phyloP scores from a whole-genome alignment of 1,140 invertebrate species.

The Metaphire vulgaris region DNA sequence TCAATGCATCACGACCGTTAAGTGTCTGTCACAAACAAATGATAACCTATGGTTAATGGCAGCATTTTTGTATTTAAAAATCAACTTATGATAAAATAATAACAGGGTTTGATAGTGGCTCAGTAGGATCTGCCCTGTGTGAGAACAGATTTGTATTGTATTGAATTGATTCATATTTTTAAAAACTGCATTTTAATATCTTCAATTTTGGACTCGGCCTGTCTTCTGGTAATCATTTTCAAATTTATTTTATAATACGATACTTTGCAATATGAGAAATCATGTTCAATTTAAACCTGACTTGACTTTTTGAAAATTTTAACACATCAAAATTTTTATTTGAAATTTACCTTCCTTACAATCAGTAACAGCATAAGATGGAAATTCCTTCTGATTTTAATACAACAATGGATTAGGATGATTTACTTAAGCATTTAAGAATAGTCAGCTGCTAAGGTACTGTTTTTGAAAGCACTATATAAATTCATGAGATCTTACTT shows the following conservation, averaged over 20 bases:
- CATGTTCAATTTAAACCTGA: too few species aligned
- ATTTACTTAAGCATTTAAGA: too few species aligned
- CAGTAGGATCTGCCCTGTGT: too few species aligned
- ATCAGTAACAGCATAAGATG: too few species aligned
- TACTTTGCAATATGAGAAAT: too few species aligned
- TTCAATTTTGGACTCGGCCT: not conserved
- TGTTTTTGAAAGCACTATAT: not conserved
- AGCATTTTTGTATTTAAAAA: not conserved
- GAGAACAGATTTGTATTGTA: constrained; percentile 1
- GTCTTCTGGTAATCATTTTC: not conserved
- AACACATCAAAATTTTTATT: too few species aligned
- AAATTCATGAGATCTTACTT: not conserved
- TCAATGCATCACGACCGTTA: constrained; percentile 20
- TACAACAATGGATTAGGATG: too few species aligned
- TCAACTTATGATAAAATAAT: not conserved
- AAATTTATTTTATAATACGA: not conserved
- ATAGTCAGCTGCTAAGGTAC: too few species aligned
- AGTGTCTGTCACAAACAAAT: constrained; percentile 10
- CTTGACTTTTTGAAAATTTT: too few species aligned
- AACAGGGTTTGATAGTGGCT: too few species aligned
- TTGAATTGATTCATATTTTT: constrained; percentile 25
- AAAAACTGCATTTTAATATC: constrained; percentile 4
- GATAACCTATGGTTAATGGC: not conserved
- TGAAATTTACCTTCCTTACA: too few species aligned
- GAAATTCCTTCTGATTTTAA: too few species aligned